Conservation (phyloP, 2,113 vertebrate species). For the Sciurus niger region DNA sequence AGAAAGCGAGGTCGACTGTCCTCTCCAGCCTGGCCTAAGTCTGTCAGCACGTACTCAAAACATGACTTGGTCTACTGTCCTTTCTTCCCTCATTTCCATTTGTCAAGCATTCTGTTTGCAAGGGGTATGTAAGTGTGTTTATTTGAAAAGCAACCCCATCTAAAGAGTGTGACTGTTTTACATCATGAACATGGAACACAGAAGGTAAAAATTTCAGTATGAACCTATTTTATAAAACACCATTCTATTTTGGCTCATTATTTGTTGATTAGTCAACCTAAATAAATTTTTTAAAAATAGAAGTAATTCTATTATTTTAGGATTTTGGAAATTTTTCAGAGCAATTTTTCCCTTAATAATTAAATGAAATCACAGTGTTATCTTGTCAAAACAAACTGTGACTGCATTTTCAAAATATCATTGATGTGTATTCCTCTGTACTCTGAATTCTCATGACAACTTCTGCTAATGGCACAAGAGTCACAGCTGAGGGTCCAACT, state of each 20-base stretch:
- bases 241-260: neutral
- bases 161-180: neutral
- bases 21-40: neutral
- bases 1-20: neutral
- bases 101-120: conserved; percentile 7
- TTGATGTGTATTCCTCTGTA: neutral
- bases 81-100: neutral
- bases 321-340: conserved; percentile 18
- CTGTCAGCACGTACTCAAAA: neutral
- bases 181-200: neutral
- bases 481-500: neutral
- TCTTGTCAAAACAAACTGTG: neutral
- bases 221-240: neutral
- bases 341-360: conserved; percentile 42
- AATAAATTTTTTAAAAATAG: neutral
- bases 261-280: neutral
- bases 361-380: conserved; percentile 50
- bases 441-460: neutral
- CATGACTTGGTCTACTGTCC: neutral
- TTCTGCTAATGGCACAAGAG: neutral
- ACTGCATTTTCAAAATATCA: neutral
- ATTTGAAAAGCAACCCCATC: conserved; percentile 1
- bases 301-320: neutral
- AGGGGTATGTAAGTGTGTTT: neutral
- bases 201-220: conserved; percentile 4